Percentiles rank a stretch among this genome's conserved stretches.
Evolutionary conservation across 2,113 vertebrate species (phyloP).

Genomic region (Edolisoma coerulescens): DNA sequence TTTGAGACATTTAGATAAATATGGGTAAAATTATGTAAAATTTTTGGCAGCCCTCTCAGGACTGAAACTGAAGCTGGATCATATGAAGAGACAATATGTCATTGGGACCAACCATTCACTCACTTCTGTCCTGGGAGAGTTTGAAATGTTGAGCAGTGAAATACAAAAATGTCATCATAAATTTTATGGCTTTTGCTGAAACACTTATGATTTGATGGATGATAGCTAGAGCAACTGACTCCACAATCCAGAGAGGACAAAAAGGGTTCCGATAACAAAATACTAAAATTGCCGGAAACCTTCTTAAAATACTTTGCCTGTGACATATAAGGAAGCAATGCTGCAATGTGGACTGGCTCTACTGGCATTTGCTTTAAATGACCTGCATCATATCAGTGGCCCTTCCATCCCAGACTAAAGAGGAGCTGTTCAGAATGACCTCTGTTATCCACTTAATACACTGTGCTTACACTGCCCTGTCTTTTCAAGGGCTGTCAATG

Average conservation of each 20-base stretch:
- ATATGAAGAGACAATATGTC: not conserved
- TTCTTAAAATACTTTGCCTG: not conserved
- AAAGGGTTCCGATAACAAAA: not conserved
- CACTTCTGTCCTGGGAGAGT: not conserved
- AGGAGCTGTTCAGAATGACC: not conserved
- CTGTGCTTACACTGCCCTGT: not conserved
- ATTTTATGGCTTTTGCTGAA: not conserved
- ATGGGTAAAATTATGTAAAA: not conserved
- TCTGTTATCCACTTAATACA: not conserved
- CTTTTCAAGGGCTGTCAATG: not conserved
- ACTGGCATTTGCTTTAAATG: not conserved
- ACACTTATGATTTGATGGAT: not conserved
- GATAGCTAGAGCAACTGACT: not conserved
- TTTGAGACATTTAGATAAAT: not conserved
- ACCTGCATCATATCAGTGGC: not conserved
- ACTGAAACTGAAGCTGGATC: not conserved
- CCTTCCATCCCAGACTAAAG: not conserved
- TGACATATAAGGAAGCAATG: not conserved
- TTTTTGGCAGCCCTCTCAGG: not conserved
- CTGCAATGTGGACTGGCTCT: not conserved
- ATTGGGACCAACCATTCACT: not conserved
- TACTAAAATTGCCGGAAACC: not conserved
- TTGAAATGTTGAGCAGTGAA: not conserved
- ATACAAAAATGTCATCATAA: not conserved
- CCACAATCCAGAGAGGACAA: not conserved